Base-by-base conservation (phyloP, 2,113 vertebrate genomes). In the Dasyornis broadbenti region DNA sequence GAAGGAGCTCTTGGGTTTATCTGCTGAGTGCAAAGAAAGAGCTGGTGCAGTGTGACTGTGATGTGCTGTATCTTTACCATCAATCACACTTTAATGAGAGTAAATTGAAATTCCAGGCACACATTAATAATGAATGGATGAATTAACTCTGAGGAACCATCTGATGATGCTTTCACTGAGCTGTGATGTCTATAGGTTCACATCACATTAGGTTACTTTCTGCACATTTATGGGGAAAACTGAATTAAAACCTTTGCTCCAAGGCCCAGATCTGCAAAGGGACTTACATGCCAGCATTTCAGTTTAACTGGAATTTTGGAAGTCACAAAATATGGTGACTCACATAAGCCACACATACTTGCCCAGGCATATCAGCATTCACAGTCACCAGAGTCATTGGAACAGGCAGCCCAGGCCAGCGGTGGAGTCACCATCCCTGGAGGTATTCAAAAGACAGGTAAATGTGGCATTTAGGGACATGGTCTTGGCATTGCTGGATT, bases 41-140 rank as follows among this genome's bases (percentile, higher is more conserved):
- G 47, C 28, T 9, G 4, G 44, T 27, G 75, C 2, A 2, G 86
- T 78, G 93, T 94, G 92, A 91, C 89, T 79, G 68, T 95, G 93
- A 96, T 73, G 71, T 89, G 73, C 95, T 59, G 30, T 76, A 88
- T 94, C 92, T 95, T 94, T 78, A 56, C 90, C 91, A 96, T 96
- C 95, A 97, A 96, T 97, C 95, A 97, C 68, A 37, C 80, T 95
- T 95, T 95, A 96, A 97, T 95, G 95, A 96, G 94, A 81, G 90
- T 92, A 96, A 95, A 97, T 96, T 97, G 96, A 96, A 95, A 96
- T 95, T 97, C 96, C 93, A 97, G 92, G 90, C 96, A 97, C 57
- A 86, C 86, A 96, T 97, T 97, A 97, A 97, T 96, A 97, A 97
- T 97, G 90, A 92, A 97, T 96, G 92, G 61, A 84, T 83, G 92